A percentile compares a stretch with the other conserved stretches of the same genome.
phyloP scores from a whole-genome alignment of 37 sponge, comb jelly and placozoan genomes.

The Oopsacas minuta region DNA sequence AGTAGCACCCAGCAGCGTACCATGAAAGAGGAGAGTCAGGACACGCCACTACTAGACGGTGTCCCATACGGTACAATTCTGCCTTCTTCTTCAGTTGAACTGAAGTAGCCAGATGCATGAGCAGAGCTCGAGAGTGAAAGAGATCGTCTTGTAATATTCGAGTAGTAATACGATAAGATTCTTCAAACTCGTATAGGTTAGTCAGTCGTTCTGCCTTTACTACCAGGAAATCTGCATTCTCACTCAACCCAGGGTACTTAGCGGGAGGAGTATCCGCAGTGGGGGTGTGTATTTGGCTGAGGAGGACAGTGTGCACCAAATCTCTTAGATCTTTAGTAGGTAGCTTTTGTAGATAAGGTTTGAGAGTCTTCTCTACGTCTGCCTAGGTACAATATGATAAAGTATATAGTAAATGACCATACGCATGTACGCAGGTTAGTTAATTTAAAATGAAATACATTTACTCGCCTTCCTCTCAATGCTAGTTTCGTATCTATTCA shows the following conservation, averaged over 20 bases:
- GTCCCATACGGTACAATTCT: conserved; percentile 54
- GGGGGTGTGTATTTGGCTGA: background rate
- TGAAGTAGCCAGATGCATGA: conserved; percentile 39
- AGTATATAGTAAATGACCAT: too few species aligned
- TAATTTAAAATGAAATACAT: too few species aligned
- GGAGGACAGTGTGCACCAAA: background rate
- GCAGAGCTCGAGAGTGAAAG: conserved; percentile 36
- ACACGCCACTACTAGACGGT: conserved; percentile 38
- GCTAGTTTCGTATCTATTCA: background rate
- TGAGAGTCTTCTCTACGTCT: background rate
- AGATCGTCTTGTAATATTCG: conserved; percentile 40
- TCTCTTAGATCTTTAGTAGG: background rate
- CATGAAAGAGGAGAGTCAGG: conserved; percentile 52
- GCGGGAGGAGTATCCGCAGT: background rate
- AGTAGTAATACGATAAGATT: conserved; percentile 40
- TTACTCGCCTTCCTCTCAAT: background rate
- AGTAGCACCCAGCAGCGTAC: conserved; percentile 77
- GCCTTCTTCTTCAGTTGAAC: conserved; percentile 27
- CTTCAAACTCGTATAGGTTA: conserved; percentile 23
- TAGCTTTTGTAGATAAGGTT: background rate
- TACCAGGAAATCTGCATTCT: background rate
- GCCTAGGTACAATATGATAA: background rate
- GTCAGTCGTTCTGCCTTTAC: background rate
- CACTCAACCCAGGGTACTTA: background rate
- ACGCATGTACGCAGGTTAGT: too few species aligned